These are phyloP conservation scores for Eupithecia pulchellata DNA, from an alignment of 2,888 invertebrate species.

Conservation along the genomic window DNA sequence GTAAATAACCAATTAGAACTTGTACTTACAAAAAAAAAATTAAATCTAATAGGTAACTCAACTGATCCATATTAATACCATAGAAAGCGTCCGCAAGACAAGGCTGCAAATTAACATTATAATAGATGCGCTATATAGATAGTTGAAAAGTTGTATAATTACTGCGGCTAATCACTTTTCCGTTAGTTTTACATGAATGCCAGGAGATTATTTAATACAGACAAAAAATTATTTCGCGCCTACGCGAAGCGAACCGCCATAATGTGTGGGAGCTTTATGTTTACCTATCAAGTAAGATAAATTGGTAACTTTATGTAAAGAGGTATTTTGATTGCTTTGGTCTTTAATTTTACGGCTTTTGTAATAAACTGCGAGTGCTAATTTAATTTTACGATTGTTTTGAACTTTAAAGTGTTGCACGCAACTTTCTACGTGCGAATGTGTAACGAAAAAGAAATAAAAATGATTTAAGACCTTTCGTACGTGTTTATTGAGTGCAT, in stretches of 20 bases:
- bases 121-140: no score
- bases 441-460: slow-evolving; percentile 33
- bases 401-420: slow-evolving; percentile 43
- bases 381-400: slow-evolving; percentile 57
- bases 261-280: background rate
- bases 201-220: background rate
- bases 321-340: slow-evolving; percentile 25
- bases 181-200: background rate
- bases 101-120: no score
- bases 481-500: slow-evolving; percentile 19
- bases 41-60: no score
- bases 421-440: slow-evolving; percentile 21
- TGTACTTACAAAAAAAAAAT: no score
- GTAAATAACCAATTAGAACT: no score
- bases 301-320: slow-evolving; percentile 6
- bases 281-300: background rate
- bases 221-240: background rate
- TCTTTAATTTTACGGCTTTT: slow-evolving; percentile 37
- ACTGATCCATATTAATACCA: no score
- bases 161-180: background rate
- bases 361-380: slow-evolving; percentile 48
- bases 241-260: background rate
- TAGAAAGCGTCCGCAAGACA: no score
- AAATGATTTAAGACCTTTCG: slow-evolving; percentile 26
- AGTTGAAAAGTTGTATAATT: background rate